Percentiles rank a stretch among this genome's conserved stretches.
phyloP scores from a whole-genome alignment of 2,888 invertebrate species.

The Drosophila villosipedis region DNA sequence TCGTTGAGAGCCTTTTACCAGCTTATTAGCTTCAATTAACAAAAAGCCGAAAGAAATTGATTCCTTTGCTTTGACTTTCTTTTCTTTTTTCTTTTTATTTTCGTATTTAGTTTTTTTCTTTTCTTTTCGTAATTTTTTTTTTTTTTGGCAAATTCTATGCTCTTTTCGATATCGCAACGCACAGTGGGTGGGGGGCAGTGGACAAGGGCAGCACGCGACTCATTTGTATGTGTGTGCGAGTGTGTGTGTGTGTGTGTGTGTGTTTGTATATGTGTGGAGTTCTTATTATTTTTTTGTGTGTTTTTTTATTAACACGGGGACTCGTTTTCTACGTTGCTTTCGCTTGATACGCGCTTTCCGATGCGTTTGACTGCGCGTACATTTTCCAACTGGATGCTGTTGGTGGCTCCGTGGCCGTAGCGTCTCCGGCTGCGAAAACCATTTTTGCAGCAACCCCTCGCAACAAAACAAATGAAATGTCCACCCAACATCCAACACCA shows the following conservation, averaged over 20 bases:
- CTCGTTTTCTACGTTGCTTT: slow-evolving; percentile 30
- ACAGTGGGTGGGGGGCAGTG: slow-evolving; percentile 46
- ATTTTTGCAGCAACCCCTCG: slow-evolving; percentile 60
- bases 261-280: background rate
- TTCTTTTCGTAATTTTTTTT: background rate
- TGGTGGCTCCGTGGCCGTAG: slow-evolving; percentile 44
- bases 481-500: background rate
- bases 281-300: slow-evolving; percentile 15
- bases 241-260: slow-evolving; percentile 22
- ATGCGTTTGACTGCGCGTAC: slow-evolving; percentile 78
- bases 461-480: slow-evolving; percentile 22
- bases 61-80: slow-evolving; percentile 15
- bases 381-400: slow-evolving; percentile 84
- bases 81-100: slow-evolving; percentile 7
- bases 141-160: slow-evolving; percentile 54
- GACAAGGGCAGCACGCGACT: slow-evolving; percentile 65
- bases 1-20: background rate
- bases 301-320: slow-evolving; percentile 64
- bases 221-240: slow-evolving; percentile 39
- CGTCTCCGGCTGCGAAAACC: slow-evolving; percentile 46
- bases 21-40: slow-evolving; percentile 46
- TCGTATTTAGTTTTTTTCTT: slow-evolving; percentile 11
- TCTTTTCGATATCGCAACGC: slow-evolving; percentile 63
- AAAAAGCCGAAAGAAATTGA: slow-evolving; percentile 36
- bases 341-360: slow-evolving; percentile 66